These are phyloP conservation scores for Euglossa dilemma DNA, from an alignment of 1,140 invertebrate genomes.

Conservation along the genomic window DNA sequence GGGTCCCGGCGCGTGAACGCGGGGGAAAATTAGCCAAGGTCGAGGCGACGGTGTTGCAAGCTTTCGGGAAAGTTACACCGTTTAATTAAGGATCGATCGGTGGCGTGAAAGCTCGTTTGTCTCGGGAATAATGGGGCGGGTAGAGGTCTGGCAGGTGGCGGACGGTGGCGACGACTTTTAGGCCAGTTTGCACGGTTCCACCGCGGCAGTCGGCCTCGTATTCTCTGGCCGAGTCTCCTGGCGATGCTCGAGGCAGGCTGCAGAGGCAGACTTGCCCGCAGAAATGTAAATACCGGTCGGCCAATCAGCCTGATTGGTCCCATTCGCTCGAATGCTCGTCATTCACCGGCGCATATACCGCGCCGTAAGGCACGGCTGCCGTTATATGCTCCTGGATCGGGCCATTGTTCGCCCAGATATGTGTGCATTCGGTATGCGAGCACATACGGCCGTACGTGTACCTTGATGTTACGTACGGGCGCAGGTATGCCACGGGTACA, in stretches of 20 bases:
- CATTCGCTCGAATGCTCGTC: slow-evolving; percentile 74
- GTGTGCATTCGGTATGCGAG: slow-evolving; percentile 28
- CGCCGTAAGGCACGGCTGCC: slow-evolving; percentile 64
- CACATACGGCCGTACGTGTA: slow-evolving; percentile 17
- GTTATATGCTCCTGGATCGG: slow-evolving; percentile 64
- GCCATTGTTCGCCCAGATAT: slow-evolving; percentile 66
- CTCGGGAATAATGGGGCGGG: not conserved
- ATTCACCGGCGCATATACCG: slow-evolving; percentile 67
- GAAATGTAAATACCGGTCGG: slow-evolving; percentile 78
- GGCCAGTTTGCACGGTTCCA: slow-evolving; percentile 26
- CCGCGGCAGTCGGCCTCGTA: slow-evolving; percentile 32
- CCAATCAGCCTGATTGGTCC: slow-evolving; percentile 78
- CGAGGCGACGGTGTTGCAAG: not conserved
- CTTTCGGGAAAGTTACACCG: not conserved
- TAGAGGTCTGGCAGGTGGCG: not conserved
- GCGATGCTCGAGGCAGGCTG: slow-evolving; percentile 47
- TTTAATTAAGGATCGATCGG: slow-evolving; percentile 30
- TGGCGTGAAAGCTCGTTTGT: not conserved
- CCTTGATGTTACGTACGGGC: slow-evolving; percentile 24
- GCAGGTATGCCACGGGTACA: slow-evolving; percentile 13
- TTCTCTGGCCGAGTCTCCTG: slow-evolving; percentile 61
- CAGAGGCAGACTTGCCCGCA: slow-evolving; percentile 62
- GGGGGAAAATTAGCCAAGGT: not conserved
- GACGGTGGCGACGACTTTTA: slow-evolving; percentile 18
- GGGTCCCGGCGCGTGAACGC: not conserved